Conservation (phyloP, 2,888 invertebrate genomes). For the Drosophila rellima region DNA sequence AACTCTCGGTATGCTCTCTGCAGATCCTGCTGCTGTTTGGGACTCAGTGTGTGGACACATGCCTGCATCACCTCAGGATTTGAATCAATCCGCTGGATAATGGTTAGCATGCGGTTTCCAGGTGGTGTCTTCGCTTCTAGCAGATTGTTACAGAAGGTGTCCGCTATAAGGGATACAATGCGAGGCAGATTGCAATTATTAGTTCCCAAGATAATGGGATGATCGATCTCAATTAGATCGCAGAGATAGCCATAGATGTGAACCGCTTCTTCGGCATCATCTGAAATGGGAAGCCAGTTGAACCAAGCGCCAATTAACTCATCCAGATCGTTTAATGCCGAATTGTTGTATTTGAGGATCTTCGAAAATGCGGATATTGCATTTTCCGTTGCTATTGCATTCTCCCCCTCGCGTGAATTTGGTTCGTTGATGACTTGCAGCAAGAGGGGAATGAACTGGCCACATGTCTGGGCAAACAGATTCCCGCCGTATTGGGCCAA, state of each 20-base stretch:
- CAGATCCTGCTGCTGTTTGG: conserved; percentile 94
- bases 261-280: conserved; percentile 98
- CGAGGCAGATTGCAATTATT: conserved; percentile 96
- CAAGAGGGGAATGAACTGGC: conserved; percentile 93
- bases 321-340: conserved; percentile 91
- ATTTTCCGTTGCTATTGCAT: conserved; percentile 98
- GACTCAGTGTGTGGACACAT: conserved; percentile 91
- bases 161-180: conserved; percentile 95
- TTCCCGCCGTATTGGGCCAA: conserved; percentile 93
- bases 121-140: conserved; percentile 91
- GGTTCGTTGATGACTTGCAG: conserved; percentile 93
- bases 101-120: conserved; percentile 92
- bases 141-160: conserved; percentile 94
- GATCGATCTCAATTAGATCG: conserved; percentile 96
- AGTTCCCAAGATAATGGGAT: conserved; percentile 93
- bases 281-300: conserved; percentile 97
- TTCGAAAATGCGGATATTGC: conserved; percentile 99
- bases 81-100: conserved; percentile 94
- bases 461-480: conserved; percentile 91
- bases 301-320: conserved; percentile 96
- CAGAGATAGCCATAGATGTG: conserved; percentile 98
- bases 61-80: conserved; percentile 92
- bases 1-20: conserved; percentile 88
- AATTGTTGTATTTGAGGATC: conserved; percentile 96
- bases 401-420: conserved; percentile 92